Percentiles rank a stretch among this genome's conserved stretches.
These are phyloP conservation scores for Battus philenor DNA, from an alignment of 1,140 invertebrate genomes.

Conservation along the genomic window DNA sequence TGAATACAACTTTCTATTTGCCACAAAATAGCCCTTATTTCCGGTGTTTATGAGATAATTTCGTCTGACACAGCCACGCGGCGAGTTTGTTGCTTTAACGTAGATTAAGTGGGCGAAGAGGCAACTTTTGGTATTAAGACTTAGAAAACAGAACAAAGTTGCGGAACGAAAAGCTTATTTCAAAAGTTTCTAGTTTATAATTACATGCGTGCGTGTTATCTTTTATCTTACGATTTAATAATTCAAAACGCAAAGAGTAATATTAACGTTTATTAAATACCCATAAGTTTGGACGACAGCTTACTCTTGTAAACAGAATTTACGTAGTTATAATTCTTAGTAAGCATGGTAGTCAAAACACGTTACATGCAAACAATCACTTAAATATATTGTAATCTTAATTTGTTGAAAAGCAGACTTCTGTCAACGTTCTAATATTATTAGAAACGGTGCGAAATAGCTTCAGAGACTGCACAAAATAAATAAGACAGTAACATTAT, in stretches of 20 bases:
- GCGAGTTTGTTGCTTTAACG: conserved; percentile 22
- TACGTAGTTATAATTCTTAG: too few species aligned
- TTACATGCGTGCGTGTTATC: conserved; percentile 16
- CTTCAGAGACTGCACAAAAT: too few species aligned
- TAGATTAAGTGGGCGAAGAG: conserved; percentile 28
- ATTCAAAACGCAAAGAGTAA: not conserved
- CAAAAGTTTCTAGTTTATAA: conserved; percentile 15
- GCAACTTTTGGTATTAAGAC: conserved; percentile 16
- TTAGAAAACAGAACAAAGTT: conserved; percentile 13
- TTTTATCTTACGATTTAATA: conserved; percentile 1
- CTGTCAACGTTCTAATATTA: too few species aligned
- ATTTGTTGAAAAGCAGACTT: too few species aligned
- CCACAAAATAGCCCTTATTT: conserved; percentile 17
- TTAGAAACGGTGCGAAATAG: too few species aligned
- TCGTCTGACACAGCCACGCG: not conserved
- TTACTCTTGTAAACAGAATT: too few species aligned
- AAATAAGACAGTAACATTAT: too few species aligned
- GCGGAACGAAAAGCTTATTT: conserved; percentile 16
- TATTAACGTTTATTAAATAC: not conserved
- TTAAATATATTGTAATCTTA: too few species aligned
- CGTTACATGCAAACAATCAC: too few species aligned
- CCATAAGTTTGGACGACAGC: too few species aligned
- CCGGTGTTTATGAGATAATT: conserved; percentile 13
- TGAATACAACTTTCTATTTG: conserved; percentile 28
- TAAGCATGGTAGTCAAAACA: too few species aligned